Evolutionary conservation across 2,888 invertebrate genomes (phyloP), one percentile per base, ranked within the genome.

Genomic region (Volucella bombylans): DNA sequence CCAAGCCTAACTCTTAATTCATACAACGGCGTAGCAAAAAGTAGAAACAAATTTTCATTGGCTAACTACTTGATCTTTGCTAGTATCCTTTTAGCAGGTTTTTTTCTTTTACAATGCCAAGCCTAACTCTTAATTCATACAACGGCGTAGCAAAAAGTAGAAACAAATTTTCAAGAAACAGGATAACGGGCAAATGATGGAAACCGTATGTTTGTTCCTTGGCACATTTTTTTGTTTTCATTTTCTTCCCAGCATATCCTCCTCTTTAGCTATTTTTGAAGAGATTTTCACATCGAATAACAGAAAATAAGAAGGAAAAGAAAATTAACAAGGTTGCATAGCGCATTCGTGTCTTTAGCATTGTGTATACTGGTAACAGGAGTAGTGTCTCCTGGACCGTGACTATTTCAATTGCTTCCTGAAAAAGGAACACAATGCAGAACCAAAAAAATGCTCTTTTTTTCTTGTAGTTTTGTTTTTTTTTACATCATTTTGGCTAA

Each of bases 251-350:
- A 31, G 61, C 64, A 41, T 38, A 61, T 68, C 39, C 49, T 77
- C 59, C 12, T 31, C 12, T 41, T 10, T 11, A 15, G 8, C 45
- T 65, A 9, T 49, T 50, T 31, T 54, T 65, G 31, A 67, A 41
- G 18, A 50, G 61, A 8, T 39, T 43, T 59, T 71, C 54, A 12
- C n/a, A 71, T 15, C 57, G 55, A 55, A 78, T 61, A 39, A 49
- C 38, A 71, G 55, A 55, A n/a, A n/a, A 78, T 61, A 39, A 49
- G 18, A 71, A 71, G 15, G 59, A 61, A 71, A 71, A 71, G 15
- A 71, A 67, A 72, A 55, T 79, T 72, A 79, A 71, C 71, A 79
- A 57, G 71, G 43, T 77, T 77, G 62, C 57, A 71, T 15, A 47
- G 47, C 15, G 69, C 31, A 59, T 31, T 72, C 12, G 9, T 38